Evolutionary conservation across 2,888 invertebrate genomes (phyloP).

Genomic region (Scaptomyza reducta): DNA sequence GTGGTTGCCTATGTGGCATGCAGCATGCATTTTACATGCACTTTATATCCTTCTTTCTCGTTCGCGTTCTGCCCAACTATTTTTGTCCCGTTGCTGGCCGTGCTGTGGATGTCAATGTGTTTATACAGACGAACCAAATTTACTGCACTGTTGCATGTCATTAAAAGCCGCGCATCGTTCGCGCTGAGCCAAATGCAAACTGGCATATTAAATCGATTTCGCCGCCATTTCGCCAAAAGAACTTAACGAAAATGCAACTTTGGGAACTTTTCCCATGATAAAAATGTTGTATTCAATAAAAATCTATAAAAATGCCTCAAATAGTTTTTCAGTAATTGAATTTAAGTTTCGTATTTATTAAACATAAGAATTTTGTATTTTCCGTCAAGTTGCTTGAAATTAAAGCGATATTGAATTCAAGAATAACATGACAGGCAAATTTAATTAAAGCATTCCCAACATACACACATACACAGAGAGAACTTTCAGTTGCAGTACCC

Average conservation of each 20-base stretch:
- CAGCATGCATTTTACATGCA: conserved; percentile 17
- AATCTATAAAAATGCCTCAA: not conserved
- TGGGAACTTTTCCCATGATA: too few species aligned
- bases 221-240: conserved; percentile 19
- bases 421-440: conserved; percentile 38
- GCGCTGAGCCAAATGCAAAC: not conserved
- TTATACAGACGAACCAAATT: conserved; percentile 41
- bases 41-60: conserved; percentile 4
- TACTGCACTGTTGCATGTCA: conserved; percentile 59
- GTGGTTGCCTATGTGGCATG: conserved; percentile 50
- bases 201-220: conserved; percentile 15
- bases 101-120: conserved; percentile 19
- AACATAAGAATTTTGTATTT: not conserved
- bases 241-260: too few species aligned
- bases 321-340: not conserved
- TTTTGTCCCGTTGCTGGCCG: not conserved
- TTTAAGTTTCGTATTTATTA: not conserved
- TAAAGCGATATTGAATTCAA: conserved; percentile 4
- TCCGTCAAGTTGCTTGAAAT: not conserved
- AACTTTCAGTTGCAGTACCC: conserved; percentile 48
- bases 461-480: conserved; percentile 18
- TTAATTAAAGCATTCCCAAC: conserved; percentile 63
- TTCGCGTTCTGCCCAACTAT: not conserved
- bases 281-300: not conserved
- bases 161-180: conserved; percentile 39